Percentiles rank a stretch among this genome's conserved stretches.
These are phyloP conservation scores for Myioborus miniatus DNA, from an alignment of 2,797 vertebrate species.

Conservation along the genomic window DNA sequence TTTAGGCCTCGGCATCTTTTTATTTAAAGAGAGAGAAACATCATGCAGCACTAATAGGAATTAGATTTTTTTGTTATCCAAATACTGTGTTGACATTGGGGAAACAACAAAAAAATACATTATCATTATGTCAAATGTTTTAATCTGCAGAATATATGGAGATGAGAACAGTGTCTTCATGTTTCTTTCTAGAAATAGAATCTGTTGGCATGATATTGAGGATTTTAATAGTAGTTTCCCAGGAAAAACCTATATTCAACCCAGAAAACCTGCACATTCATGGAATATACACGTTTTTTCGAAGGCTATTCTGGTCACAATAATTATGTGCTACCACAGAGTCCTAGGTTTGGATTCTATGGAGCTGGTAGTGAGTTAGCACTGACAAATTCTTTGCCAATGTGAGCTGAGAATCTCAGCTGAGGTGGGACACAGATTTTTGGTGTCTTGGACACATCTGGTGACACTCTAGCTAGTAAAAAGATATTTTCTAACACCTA, in stretches of 20 bases:
- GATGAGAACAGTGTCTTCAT: background rate
- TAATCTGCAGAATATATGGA: background rate
- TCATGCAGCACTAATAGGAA: background rate
- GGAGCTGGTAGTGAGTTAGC: background rate
- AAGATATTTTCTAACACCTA: background rate
- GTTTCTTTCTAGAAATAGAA: conserved; percentile 1
- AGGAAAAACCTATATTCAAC: conserved; percentile 4
- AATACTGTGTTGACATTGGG: background rate
- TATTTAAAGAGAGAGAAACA: background rate
- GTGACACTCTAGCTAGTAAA: background rate
- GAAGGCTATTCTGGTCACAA: background rate
- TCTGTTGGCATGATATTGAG: background rate
- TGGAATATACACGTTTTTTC: background rate
- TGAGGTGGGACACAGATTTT: background rate
- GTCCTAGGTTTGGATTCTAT: background rate
- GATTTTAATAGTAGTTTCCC: background rate
- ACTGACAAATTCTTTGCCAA: background rate
- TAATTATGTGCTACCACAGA: background rate
- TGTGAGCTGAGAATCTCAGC: background rate
- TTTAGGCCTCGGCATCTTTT: background rate
- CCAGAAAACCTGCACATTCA: background rate
- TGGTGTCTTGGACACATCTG: background rate
- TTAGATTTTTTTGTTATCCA: background rate
- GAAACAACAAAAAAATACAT: background rate
- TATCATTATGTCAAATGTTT: background rate